Base-by-base conservation (phyloP, 2,888 invertebrate genomes). In the Bimastos eiseni region DNA sequence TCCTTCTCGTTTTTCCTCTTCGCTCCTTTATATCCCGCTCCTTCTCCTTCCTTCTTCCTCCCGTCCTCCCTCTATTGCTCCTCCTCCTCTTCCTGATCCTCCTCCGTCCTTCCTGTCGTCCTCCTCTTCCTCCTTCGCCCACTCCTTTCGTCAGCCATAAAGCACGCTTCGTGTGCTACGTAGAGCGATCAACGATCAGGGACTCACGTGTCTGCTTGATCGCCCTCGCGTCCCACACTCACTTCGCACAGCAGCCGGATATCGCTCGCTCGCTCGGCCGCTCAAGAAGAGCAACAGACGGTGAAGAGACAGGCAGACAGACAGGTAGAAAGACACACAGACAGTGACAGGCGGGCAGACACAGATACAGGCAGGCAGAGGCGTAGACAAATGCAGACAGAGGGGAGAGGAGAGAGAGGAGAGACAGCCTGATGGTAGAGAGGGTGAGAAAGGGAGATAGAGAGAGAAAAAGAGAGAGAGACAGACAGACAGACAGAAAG, bases 181-280 rank as follows among this genome's bases (percentile, higher is more conserved):
- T 11, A 5, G 6, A 70, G 70, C 30, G 30, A n/a, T 70, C 70
- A n/a, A 70, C 70, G 30, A 0, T n/a, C 11, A 5, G 70, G n/a
- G 70, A 70, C 70, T 30, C 70, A n/a, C 70, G 70, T 70, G 70
- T n/a, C 30, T n/a, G 70, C 70, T n/a, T 70, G 70, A 70, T 1
- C 70, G 70, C 70, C n/a, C n/a, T n/a, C 70, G 70, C 70, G 70
- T 70, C 70, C 70, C n/a, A 30, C 70, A n/a, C n/a, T 70, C 70
- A n/a, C 70, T 70, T 70, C 70, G 70, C 70, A 70, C 30, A 70
- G 70, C n/a, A 70, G 70, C 70, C 8, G 30, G 24, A 49, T 49
- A 24, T 70, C 70, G 70, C 70, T 70, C 30, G 70, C 70, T 13
- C n/a, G 70, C 8, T 70, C 70, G 70, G 21, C 6, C 30, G 11